Percentiles rank a stretch among this genome's conserved stretches.
Evolutionary conservation across 2,797 vertebrate genomes (phyloP).

Genomic region (Morus bassanus): DNA sequence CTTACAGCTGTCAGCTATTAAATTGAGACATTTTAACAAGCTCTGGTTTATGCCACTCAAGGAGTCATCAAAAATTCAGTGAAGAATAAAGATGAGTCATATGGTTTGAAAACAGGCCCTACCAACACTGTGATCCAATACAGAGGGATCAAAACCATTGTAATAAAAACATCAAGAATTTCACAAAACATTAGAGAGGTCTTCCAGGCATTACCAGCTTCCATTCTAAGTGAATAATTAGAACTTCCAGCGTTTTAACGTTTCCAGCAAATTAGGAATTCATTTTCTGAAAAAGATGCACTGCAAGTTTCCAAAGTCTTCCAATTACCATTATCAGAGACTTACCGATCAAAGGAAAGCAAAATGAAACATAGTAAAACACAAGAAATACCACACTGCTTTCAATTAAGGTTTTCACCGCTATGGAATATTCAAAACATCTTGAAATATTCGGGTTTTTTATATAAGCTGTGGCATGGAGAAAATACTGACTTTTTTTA

Average conservation of each 20-base stretch:
- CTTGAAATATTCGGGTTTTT: not conserved
- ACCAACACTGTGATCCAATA: not conserved
- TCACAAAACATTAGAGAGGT: not conserved
- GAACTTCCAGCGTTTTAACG: not conserved
- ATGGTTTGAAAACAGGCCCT: constrained; percentile 4
- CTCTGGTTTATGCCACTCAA: not conserved
- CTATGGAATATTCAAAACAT: not conserved
- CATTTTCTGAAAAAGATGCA: not conserved
- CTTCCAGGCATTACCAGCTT: not conserved
- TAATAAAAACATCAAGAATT: not conserved
- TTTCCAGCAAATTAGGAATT: not conserved
- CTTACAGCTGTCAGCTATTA: not conserved
- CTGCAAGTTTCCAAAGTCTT: not conserved
- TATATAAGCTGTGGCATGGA: not conserved
- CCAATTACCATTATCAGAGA: not conserved
- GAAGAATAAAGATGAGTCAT: constrained; percentile 3
- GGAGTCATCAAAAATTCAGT: not conserved
- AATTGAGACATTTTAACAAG: not conserved
- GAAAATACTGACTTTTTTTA: not conserved
- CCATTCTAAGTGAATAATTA: not conserved
- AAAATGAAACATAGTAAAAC: not conserved
- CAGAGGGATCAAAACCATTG: not conserved
- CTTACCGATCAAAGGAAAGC: not conserved
- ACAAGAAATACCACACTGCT: not conserved
- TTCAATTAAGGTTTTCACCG: not conserved